Conservation (phyloP, 2,888 invertebrate species). For the Orgyia antiqua region DNA sequence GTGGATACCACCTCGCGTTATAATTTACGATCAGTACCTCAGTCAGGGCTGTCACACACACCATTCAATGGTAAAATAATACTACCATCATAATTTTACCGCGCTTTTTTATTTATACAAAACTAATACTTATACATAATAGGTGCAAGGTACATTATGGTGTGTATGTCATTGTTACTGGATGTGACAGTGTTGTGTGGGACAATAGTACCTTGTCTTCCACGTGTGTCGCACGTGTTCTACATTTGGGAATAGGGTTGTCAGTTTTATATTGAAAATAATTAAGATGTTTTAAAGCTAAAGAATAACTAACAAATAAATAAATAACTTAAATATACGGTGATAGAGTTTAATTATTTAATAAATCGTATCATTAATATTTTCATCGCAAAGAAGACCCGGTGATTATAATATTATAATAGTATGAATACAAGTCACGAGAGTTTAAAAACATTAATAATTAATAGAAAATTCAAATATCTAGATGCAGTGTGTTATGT, state of each 20-base stretch:
- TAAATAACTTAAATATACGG: too few species aligned
- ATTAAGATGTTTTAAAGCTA: too few species aligned
- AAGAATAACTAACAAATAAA: too few species aligned
- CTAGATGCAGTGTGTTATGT: too few species aligned
- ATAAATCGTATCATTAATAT: too few species aligned
- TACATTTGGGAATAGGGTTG: background rate
- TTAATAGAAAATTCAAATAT: too few species aligned
- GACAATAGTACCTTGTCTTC: slow-evolving; percentile 48
- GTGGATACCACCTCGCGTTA: slow-evolving; percentile 2
- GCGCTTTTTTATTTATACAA: slow-evolving; percentile 1
- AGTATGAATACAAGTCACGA: too few species aligned
- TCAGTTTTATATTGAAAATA: background rate
- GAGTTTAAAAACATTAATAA: too few species aligned
- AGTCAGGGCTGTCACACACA: slow-evolving; percentile 10
- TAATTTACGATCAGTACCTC: slow-evolving; percentile 8
- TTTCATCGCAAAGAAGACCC: too few species aligned
- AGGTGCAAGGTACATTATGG: slow-evolving; percentile 3
- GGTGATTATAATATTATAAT: too few species aligned
- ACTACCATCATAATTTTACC: slow-evolving; percentile 33
- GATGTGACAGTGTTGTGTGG: slow-evolving; percentile 19
- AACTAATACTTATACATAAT: background rate
- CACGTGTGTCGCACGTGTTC: slow-evolving; percentile 53
- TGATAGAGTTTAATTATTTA: too few species aligned
- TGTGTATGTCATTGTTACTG: background rate
- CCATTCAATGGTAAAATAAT: slow-evolving; percentile 34